Evolutionary conservation across 2,113 vertebrate species (phyloP).

Genomic region (Pituophis catenifer): DNA sequence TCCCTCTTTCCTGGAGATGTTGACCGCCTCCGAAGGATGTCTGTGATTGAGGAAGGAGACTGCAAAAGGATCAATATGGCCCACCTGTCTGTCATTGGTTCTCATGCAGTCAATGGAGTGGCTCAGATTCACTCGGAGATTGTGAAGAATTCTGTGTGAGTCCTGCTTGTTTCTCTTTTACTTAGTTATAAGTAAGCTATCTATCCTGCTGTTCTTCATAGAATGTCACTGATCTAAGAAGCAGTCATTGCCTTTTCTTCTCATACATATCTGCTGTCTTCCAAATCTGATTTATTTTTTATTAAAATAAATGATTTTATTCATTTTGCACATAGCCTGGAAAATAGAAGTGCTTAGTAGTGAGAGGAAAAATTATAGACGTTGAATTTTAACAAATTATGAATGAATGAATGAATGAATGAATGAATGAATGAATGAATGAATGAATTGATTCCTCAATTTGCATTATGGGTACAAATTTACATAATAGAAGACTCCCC

Average conservation of each 20-base stretch:
- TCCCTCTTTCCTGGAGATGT: conserved; percentile 76
- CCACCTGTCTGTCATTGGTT: conserved; percentile 83
- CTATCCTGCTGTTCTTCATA: neutral
- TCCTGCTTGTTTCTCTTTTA: neutral
- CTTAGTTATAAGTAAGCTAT: too few species aligned
- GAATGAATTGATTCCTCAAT: neutral
- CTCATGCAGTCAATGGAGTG: conserved; percentile 81
- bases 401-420: neutral
- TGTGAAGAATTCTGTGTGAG: conserved; percentile 77
- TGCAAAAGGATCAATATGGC: conserved; percentile 90
- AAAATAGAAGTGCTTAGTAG: neutral
- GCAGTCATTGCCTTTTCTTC: neutral
- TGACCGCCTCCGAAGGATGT: conserved; percentile 81
- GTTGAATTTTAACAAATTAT: neutral
- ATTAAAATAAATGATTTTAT: neutral
- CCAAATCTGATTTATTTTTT: neutral
- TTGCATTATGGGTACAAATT: neutral
- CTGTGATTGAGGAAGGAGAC: conserved; percentile 82
- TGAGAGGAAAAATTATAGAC: neutral
- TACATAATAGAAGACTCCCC: neutral
- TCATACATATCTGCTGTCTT: neutral
- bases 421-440: too few species aligned
- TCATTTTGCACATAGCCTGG: neutral
- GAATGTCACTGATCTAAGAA: neutral
- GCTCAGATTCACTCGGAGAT: conserved; percentile 85